Base-by-base conservation (phyloP, 1,140 invertebrate species). In the Planococcus citri region DNA sequence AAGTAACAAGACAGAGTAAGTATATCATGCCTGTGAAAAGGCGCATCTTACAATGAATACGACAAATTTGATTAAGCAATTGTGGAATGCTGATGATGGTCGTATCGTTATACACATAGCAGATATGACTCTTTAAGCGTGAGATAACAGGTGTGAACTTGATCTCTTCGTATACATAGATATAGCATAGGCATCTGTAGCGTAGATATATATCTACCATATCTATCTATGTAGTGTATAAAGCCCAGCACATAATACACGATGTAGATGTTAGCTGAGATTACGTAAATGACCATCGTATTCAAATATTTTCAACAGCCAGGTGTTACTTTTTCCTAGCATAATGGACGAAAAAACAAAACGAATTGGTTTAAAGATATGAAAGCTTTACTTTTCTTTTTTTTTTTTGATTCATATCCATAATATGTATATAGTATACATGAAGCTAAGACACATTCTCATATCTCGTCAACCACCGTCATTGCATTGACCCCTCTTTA, bases 131-230 rank as follows among this genome's bases (percentile, higher is more conserved):
- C 21, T 58, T 58, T 20, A 58, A 58, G 20, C 60, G 60, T 64
- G 60, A 64, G 60, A 64, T 64, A 64, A 64, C 60, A 64, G 60
- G 60, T 64, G 60, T 64, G 60, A 64, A 64, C 60, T 64, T 64
- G 60, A 64, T 64, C 20, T 20, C 41, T 51, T 33, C 29, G 41
- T 51, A 51, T 37, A 37, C 33, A 37, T 14, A 37, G 6, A 37
- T 37, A 37, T 6, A 37, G n/a, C n/a, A n/a, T 33, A 12, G 29
- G 41, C n/a, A 51, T 20, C 41, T 51, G 10, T 51, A 14, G 41
- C 41, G 10, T 51, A 14, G 24, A 25, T 64, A 64, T 14, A 27
- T 20, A 64, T 64, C 60, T 64, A n/a, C n/a, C n/a, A n/a, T n/a
- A n/a, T n/a, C n/a, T n/a, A n/a, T n/a, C n/a, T n/a, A n/a, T n/a